Conservation (phyloP, 2,113 vertebrate genomes). For the Pelvicachromis taeniatus region DNA sequence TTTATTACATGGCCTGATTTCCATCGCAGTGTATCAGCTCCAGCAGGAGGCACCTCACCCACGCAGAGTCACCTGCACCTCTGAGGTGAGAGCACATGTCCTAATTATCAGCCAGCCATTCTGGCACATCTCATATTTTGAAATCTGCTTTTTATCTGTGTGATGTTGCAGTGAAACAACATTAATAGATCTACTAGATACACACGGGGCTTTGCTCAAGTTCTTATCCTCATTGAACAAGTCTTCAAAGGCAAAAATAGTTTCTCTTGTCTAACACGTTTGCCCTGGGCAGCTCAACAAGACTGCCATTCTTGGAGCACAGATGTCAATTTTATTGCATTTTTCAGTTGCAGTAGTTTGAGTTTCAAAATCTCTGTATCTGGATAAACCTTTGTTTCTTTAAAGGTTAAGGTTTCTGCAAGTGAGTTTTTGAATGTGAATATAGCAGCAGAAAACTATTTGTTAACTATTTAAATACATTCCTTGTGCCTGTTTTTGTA, state of each 20-base stretch:
- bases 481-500: not conserved
- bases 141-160: not conserved
- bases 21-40: conserved; percentile 89
- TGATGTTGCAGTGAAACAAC: not conserved
- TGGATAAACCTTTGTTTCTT: not conserved
- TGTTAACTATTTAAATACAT: not conserved
- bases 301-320: not conserved
- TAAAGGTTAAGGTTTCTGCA: not conserved
- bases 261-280: not conserved
- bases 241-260: not conserved
- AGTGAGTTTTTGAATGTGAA: not conserved
- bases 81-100: conserved; percentile 60
- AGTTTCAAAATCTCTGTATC: not conserved
- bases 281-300: not conserved
- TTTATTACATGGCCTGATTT: not conserved
- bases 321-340: not conserved
- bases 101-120: not conserved
- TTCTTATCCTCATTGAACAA: not conserved
- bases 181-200: not conserved
- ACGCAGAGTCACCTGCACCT: conserved; percentile 76
- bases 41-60: conserved; percentile 99
- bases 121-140: not conserved
- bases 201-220: not conserved
- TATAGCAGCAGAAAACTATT: not conserved
- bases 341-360: not conserved